A percentile compares a stretch with the other conserved stretches of the same genome.
phyloP scores from a whole-genome alignment of 1,140 invertebrate genomes.

The Camponotus vicinus region DNA sequence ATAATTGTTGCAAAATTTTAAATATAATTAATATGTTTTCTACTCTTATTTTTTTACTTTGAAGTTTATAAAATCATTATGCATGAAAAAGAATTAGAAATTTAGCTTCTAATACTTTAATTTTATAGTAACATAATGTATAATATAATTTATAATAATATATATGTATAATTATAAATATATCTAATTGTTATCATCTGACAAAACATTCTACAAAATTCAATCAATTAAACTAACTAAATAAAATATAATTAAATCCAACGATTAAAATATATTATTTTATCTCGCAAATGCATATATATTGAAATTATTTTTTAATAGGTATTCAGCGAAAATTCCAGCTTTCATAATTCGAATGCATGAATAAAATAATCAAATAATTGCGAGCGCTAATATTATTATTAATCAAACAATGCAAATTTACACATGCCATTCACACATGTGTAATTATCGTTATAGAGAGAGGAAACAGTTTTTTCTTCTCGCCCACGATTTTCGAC shows the following conservation, averaged over 20 bases:
- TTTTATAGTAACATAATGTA: neutral
- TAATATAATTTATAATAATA: neutral
- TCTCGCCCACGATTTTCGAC: conserved; percentile 41
- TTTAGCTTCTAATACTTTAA: conserved; percentile 8
- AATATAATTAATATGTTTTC: neutral
- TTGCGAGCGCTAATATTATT: neutral
- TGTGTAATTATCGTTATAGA: neutral
- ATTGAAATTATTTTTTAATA: neutral
- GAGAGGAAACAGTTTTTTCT: neutral
- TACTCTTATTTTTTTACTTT: neutral
- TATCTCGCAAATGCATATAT: neutral
- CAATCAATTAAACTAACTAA: neutral
- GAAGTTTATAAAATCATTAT: neutral
- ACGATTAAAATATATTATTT: neutral
- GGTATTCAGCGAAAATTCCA: neutral
- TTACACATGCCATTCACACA: neutral
- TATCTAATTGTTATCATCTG: neutral
- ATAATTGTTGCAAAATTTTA: neutral
- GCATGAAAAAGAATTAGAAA: neutral
- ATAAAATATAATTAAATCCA: conserved; percentile 7
- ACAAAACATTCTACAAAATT: neutral
- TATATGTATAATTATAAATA: neutral
- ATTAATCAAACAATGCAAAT: neutral
- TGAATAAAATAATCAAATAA: neutral
- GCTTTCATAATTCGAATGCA: neutral